Evolutionary conservation across 1,140 invertebrate species (phyloP).

Genomic region (Bombus pyrosoma): DNA sequence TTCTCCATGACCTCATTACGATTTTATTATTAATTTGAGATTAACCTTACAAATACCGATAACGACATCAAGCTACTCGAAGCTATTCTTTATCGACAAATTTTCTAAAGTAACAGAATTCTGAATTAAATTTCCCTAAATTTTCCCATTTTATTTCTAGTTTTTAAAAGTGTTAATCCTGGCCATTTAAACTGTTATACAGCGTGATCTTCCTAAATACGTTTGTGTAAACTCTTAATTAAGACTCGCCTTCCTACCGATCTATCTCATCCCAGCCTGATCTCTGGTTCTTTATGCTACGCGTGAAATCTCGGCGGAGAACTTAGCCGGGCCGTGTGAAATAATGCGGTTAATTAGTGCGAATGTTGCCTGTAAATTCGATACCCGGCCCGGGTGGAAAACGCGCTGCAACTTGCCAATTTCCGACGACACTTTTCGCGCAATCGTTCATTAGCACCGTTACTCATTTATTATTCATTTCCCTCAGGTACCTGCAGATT

Average conservation of each 20-base stretch:
- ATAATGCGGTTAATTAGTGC: constrained; percentile 35
- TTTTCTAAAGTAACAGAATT: background rate
- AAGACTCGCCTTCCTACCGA: background rate
- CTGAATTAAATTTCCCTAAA: background rate
- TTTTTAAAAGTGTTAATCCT: background rate
- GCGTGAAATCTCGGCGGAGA: background rate
- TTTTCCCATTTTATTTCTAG: background rate
- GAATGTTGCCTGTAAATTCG: constrained; percentile 36
- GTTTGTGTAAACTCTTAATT: background rate
- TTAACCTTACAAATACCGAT: no score
- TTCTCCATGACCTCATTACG: no score
- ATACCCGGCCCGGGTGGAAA: background rate
- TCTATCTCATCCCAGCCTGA: background rate
- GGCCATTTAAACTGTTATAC: no score
- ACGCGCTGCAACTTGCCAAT: constrained; percentile 22
- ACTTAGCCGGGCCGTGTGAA: constrained; percentile 3
- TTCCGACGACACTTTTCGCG: constrained; percentile 22
- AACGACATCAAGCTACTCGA: no score
- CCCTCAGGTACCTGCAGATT: constrained; percentile 77
- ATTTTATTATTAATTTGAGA: no score
- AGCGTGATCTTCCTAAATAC: background rate
- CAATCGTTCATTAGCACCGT: constrained; percentile 22
- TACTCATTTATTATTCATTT: constrained; percentile 51
- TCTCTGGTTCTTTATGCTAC: background rate
- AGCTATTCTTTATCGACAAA: no score